Evolutionary conservation across 2,797 vertebrate genomes (phyloP).

Genomic region (Antennarius maculatus): DNA sequence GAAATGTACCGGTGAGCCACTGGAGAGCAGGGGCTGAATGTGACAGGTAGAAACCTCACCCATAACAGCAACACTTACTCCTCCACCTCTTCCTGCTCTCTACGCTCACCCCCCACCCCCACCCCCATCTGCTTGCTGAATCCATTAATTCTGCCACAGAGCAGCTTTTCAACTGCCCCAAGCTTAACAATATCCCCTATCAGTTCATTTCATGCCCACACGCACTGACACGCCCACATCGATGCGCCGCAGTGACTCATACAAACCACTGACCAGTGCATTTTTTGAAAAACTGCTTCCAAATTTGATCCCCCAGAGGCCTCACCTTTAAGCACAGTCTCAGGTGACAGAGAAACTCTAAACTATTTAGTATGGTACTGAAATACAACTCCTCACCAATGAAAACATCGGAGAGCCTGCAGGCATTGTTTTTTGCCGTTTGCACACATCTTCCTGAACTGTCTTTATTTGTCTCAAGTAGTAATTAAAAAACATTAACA

Average conservation of each 20-base stretch:
- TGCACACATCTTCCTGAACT: no score
- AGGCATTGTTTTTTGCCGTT: neutral
- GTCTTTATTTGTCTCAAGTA: neutral
- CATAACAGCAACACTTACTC: neutral
- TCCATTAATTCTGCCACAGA: conserved; percentile 28
- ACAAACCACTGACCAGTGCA: conserved; percentile 17
- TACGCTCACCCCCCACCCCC: neutral
- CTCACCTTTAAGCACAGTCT: conserved; percentile 24
- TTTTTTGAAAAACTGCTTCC: conserved; percentile 21
- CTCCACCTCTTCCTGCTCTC: conserved; percentile 21
- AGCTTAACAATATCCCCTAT: conserved; percentile 28
- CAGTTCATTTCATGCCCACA: conserved; percentile 18
- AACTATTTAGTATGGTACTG: conserved; percentile 35
- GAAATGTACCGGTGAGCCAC: no score
- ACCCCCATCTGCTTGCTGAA: conserved; percentile 5
- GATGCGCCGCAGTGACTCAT: conserved; percentile 11
- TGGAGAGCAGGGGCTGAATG: conserved; percentile 9
- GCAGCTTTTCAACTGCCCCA: conserved; percentile 9
- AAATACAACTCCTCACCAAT: conserved; percentile 32
- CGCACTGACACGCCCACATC: conserved; percentile 15
- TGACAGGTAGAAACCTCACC: conserved; percentile 24
- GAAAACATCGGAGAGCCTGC: conserved; percentile 11
- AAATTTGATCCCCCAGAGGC: conserved; percentile 14
- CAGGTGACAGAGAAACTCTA: conserved; percentile 60
- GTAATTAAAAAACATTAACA: conserved; percentile 23